phyloP scores from a whole-genome alignment of 2,797 vertebrate genomes.

The Scolopax bukidnonensis region DNA sequence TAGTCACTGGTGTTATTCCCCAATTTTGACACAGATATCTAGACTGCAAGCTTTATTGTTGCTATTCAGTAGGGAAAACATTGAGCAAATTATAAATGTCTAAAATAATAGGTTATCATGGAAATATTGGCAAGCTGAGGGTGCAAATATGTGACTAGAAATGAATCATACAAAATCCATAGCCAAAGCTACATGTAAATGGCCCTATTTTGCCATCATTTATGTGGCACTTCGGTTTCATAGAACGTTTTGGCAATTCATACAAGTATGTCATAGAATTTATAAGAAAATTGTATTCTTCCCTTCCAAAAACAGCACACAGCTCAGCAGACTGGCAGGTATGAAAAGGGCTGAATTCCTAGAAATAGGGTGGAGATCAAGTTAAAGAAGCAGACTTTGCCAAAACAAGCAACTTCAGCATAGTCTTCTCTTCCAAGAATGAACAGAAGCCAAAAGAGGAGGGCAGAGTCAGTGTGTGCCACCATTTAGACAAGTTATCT shows the following conservation, averaged over 20 bases:
- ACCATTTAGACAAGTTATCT: background rate
- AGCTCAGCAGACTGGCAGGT: slow-evolving; percentile 48
- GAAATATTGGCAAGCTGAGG: background rate
- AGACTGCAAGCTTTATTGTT: background rate
- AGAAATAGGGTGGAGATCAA: slow-evolving; percentile 58
- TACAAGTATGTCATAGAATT: slow-evolving; percentile 12
- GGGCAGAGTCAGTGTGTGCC: background rate
- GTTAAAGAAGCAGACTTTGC: slow-evolving; percentile 35
- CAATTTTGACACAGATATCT: background rate
- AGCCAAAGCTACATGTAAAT: slow-evolving; percentile 11
- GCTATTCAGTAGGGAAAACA: background rate
- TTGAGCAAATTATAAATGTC: background rate
- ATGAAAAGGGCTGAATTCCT: slow-evolving; percentile 58
- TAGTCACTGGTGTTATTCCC: background rate
- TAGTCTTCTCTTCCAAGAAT: slow-evolving; percentile 20
- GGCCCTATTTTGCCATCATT: background rate
- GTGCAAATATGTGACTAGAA: background rate
- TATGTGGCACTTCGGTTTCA: slow-evolving; percentile 34
- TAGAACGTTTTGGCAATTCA: slow-evolving; percentile 19
- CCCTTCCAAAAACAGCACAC: slow-evolving; percentile 56
- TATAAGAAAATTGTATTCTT: slow-evolving; percentile 40
- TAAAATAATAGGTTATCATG: slow-evolving; percentile 11
- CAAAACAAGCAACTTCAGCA: slow-evolving; percentile 57
- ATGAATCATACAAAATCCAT: background rate
- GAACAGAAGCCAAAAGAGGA: slow-evolving; percentile 34